Base-by-base conservation (phyloP, 2,113 vertebrate genomes). In the Coturnix japonica region DNA sequence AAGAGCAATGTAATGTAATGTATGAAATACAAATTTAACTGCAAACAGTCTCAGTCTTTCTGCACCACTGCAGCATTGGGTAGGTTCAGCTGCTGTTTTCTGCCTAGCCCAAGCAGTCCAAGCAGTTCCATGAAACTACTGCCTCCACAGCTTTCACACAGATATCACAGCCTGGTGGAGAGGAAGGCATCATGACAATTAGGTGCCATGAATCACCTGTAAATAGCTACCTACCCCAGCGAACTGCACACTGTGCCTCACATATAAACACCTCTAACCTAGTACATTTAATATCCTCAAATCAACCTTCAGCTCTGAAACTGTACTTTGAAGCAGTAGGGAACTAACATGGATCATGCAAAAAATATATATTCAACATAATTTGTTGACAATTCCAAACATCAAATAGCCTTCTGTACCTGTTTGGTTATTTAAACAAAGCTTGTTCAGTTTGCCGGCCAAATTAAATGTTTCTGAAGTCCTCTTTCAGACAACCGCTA, bases 381-480 rank as follows among this genome's bases (percentile, higher is more conserved):
- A 74, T 53, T 85, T 81, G 33, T 60, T 91, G 85, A 81, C 35
- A 35, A 80, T 80, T 56, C 43, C 75, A 60, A 82, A 70, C 65
- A 89, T 87, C 39, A 85, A 57, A 81, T 41, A 71, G 56, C 47
- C 71, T 91, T 56, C 85, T 83, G 73, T 92, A 93, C 93, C 89
- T 95, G 67, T 13, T 35, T 81, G 79, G 67, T 77, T 85, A 64
- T 64, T 89, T 53, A 81, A 85, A 93, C 59, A 91, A 89, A 85
- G 72, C n/a, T 85, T 25, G 13, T 31, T 89, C 75, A 78, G 84
- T 89, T 69, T 80, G 60, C 64, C 44, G 82, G 91, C 92, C 95
- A 94, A 93, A 85, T 43, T 76, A 85, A 82, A 78, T 13, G 43
- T 86, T 91, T 80, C 67, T 85, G 80, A 82, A 94, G 74, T 51